A percentile compares a stretch with the other conserved stretches of the same genome.
Conservation (phyloP, 2,797 vertebrate genomes). For the Forpus xanthops region DNA sequence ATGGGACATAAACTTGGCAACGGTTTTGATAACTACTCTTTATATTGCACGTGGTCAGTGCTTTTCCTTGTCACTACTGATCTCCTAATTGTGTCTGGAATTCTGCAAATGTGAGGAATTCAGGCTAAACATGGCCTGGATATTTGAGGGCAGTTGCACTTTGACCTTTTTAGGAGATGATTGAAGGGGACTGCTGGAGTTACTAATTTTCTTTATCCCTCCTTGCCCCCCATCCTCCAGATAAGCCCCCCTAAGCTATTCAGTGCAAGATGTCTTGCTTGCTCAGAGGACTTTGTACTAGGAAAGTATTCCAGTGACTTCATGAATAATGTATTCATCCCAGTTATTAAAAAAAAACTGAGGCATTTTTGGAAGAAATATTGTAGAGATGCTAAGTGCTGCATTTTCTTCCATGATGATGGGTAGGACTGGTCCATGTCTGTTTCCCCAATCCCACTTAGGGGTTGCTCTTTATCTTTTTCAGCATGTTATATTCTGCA, state of each 20-base stretch:
- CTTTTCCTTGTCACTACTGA: conserved; percentile 38
- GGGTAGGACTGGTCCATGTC: neutral
- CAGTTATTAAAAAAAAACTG: neutral
- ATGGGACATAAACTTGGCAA: conserved; percentile 51
- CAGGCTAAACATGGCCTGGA: conserved; percentile 44
- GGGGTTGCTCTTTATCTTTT: conserved; percentile 34
- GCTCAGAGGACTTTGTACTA: neutral
- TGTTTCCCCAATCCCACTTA: neutral
- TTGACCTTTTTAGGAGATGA: conserved; percentile 64
- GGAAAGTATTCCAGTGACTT: neutral
- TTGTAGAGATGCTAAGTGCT: neutral
- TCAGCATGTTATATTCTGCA: conserved; percentile 7
- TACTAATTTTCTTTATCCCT: conserved; percentile 48
- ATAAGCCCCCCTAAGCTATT: neutral
- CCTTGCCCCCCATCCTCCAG: neutral
- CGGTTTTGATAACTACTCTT: conserved; percentile 55
- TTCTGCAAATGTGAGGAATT: conserved; percentile 74
- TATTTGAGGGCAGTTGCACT: conserved; percentile 71
- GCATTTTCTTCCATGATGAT: conserved; percentile 26
- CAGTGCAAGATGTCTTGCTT: neutral
- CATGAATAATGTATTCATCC: neutral
- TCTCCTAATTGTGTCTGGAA: conserved; percentile 65
- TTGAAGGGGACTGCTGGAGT: conserved; percentile 33
- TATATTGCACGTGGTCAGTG: neutral
- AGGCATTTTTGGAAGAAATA: conserved; percentile 7